Evolutionary conservation across 2,797 vertebrate species (phyloP).

Genomic region (Fistularia tabacaria): DNA sequence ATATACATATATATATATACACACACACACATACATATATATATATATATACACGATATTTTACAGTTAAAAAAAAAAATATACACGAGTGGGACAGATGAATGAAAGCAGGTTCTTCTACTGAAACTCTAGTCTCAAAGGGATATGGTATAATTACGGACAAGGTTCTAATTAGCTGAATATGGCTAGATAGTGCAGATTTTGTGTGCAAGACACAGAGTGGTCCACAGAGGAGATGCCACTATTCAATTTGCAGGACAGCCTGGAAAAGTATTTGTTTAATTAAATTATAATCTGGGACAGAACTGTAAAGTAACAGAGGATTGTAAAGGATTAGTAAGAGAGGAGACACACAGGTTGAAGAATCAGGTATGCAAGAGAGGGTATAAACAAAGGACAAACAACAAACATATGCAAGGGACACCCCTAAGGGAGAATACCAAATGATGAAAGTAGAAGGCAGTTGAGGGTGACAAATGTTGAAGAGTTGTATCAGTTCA

Average conservation of each 20-base stretch:
- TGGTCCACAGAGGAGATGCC: constrained; percentile 37
- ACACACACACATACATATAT: no score
- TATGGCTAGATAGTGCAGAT: constrained; percentile 48
- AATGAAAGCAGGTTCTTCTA: constrained; percentile 13
- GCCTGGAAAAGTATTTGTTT: no score
- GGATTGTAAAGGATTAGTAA: constrained; percentile 34
- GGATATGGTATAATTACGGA: constrained; percentile 68
- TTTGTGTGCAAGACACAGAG: constrained; percentile 43
- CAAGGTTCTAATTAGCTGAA: constrained; percentile 72
- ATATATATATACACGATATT: no score
- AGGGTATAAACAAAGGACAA: constrained; percentile 1
- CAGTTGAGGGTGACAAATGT: constrained; percentile 52
- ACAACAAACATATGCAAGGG: constrained; percentile 30
- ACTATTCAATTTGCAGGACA: constrained; percentile 56
- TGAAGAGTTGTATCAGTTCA: constrained; percentile 28
- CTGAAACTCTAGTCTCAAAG: constrained; percentile 46
- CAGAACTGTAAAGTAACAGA: constrained; percentile 37
- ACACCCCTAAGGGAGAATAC: constrained; percentile 28
- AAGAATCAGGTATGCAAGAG: constrained; percentile 4
- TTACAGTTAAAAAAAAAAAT: no score
- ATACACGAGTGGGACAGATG: constrained; percentile 22
- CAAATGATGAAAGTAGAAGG: constrained; percentile 18
- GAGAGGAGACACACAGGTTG: background rate
- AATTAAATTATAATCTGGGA: no score
- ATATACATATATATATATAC: no score